Percentiles rank a stretch among this genome's conserved stretches.
Conservation (phyloP, 2,113 vertebrate genomes). For the Megaceryle torquata region DNA sequence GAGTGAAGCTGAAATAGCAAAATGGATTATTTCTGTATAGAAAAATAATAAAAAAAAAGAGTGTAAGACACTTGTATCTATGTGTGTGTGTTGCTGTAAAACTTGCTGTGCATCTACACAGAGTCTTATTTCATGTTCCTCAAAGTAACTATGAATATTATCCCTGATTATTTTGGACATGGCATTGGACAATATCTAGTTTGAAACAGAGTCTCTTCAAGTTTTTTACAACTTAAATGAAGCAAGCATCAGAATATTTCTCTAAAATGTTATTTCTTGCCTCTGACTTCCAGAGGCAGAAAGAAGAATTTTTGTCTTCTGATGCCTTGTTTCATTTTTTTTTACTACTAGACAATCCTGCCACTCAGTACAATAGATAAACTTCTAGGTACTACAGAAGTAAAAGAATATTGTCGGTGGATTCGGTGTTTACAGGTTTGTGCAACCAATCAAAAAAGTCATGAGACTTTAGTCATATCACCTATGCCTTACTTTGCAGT, state of each 20-base stretch:
- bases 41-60: not conserved
- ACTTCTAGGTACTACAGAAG: not conserved
- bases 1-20: constrained; percentile 2
- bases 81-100: not conserved
- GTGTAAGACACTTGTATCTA: not conserved
- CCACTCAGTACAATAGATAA: not conserved
- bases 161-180: not conserved
- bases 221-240: not conserved
- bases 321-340: not conserved
- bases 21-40: not conserved
- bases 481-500: not conserved
- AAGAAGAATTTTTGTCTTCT: not conserved
- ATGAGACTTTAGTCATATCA: not conserved
- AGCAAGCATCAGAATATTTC: not conserved
- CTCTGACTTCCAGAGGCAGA: not conserved
- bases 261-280: not conserved
- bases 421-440: not conserved
- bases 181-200: not conserved
- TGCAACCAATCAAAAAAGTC: not conserved
- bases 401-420: not conserved
- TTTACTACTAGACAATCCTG: not conserved
- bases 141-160: not conserved
- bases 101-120: not conserved
- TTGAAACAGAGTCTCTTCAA: not conserved
- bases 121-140: not conserved